Evolutionary conservation across 2,888 invertebrate genomes (phyloP), one percentile per base, ranked within the genome.

Genomic region (Lasius fuliginosus): DNA sequence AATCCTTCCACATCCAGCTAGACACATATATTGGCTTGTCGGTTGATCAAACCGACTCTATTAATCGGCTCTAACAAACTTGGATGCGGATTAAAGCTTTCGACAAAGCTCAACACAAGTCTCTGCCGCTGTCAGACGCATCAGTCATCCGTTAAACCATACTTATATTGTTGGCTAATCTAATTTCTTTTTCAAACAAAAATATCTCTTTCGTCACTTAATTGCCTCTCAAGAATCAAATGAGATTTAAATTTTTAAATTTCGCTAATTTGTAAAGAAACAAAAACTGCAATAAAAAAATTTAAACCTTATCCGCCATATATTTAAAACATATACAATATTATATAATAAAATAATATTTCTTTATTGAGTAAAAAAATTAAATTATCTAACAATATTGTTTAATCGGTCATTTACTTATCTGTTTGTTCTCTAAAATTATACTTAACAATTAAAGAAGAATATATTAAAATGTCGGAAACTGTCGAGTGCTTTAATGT

Each of bases 1-100:
- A 82, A 83, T 75, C 83, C 76, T 85, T 87, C 42, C 65, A 71
- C 82, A 86, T 83, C 82, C 64, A 33, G 27, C 56, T 53, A 69
- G 75, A 67, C 75, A 71, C 53, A 60, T 81, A 81, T 74, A 73
- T 81, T 81, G 79, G 79, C 79, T 81, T 81, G 79, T 73, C 60
- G 60, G 73, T 81, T 81, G 79, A 81, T 81, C 79, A 73, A 73
- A 73, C 60, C 60, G 27, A 73, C 18, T 81, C 74, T 73, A 81
- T 81, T 73, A 81, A 81, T 81, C 74, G 73, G 60, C 46, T 62
- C 56, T 46, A 46, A 46, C 18, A 81, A 81, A 60, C 74, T 73
- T 46, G 23, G 49, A 46, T 46, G 5, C 60, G 60, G 46, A 73
- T 81, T 46, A 46, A 46, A 73, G 36, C 60, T 81, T 81, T 73